Conservation (phyloP, 2,888 invertebrate genomes). For the Endomychus coccineus region DNA sequence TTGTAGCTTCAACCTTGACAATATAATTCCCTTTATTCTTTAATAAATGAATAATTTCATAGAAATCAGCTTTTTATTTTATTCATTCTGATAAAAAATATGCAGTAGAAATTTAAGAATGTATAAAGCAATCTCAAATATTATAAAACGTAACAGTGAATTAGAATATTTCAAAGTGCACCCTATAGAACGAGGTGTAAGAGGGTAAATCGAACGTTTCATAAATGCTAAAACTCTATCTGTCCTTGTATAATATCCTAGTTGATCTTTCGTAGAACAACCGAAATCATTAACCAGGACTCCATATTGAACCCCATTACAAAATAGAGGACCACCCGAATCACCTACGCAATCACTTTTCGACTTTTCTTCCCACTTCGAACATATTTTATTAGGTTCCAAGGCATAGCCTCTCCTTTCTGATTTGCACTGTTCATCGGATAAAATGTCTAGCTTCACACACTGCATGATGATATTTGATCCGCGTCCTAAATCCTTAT, state of each 20-base stretch:
- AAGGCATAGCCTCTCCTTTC: slow-evolving; percentile 4
- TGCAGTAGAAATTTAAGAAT: too few species aligned
- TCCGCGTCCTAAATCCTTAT: slow-evolving; percentile 5
- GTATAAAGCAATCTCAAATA: too few species aligned
- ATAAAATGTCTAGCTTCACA: slow-evolving; percentile 6
- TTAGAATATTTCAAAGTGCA: too few species aligned
- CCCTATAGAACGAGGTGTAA: too few species aligned
- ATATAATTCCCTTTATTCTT: too few species aligned
- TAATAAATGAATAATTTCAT: too few species aligned
- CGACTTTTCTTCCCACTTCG: slow-evolving; percentile 3
- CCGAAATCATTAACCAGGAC: slow-evolving; percentile 6
- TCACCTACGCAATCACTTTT: slow-evolving; percentile 8
- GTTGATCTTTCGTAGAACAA: slow-evolving; percentile 2
- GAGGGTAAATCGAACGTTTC: too few species aligned
- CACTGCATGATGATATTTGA: slow-evolving; percentile 9
- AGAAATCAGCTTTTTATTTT: too few species aligned
- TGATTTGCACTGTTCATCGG: slow-evolving; percentile 3
- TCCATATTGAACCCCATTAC: slow-evolving; percentile 5
- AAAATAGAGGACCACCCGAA: slow-evolving; percentile 8
- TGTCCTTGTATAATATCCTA: slow-evolving; percentile 8
- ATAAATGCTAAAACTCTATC: slow-evolving; percentile 10
- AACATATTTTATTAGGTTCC: slow-evolving; percentile 6
- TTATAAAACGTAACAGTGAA: too few species aligned
- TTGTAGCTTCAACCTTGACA: too few species aligned
- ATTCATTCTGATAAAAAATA: too few species aligned